A percentile compares a stretch with the other conserved stretches of the same genome.
Evolutionary conservation across 2,797 vertebrate genomes (phyloP).

Genomic region (Sarcoramphus papa): DNA sequence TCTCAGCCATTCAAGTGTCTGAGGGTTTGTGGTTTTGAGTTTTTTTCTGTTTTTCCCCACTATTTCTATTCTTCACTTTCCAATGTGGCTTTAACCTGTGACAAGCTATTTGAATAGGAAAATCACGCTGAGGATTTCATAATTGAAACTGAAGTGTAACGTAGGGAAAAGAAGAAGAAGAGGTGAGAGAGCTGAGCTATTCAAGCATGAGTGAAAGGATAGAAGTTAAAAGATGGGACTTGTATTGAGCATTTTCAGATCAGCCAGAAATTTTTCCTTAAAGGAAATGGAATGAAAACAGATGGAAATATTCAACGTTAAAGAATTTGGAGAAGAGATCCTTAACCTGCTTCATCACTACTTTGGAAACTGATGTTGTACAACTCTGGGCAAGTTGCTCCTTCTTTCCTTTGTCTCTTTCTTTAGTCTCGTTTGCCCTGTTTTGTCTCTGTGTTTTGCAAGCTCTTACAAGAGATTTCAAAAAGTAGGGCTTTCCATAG

Average conservation of each 20-base stretch:
- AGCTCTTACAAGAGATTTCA: background rate
- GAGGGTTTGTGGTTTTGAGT: background rate
- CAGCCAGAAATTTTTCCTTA: background rate
- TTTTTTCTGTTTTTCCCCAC: background rate
- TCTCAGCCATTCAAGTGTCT: background rate
- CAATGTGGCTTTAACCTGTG: background rate
- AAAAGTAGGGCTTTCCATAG: background rate
- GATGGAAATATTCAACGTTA: background rate
- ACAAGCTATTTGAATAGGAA: constrained; percentile 12
- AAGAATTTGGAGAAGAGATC: background rate
- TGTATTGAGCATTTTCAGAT: background rate
- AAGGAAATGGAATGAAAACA: background rate
- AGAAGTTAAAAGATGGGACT: background rate
- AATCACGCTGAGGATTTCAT: background rate
- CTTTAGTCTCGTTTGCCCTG: background rate
- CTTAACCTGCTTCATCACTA: background rate
- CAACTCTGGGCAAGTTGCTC: background rate
- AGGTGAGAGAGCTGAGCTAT: background rate
- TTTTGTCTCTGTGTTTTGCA: background rate
- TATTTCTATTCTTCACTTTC: constrained; percentile 1
- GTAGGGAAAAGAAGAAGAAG: background rate
- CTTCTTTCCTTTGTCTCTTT: background rate
- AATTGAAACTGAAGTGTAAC: constrained; percentile 5
- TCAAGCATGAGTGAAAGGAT: background rate
- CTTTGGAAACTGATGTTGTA: background rate